phyloP scores from a whole-genome alignment of 2,888 invertebrate species.

The Sphecodes monilicornis region DNA sequence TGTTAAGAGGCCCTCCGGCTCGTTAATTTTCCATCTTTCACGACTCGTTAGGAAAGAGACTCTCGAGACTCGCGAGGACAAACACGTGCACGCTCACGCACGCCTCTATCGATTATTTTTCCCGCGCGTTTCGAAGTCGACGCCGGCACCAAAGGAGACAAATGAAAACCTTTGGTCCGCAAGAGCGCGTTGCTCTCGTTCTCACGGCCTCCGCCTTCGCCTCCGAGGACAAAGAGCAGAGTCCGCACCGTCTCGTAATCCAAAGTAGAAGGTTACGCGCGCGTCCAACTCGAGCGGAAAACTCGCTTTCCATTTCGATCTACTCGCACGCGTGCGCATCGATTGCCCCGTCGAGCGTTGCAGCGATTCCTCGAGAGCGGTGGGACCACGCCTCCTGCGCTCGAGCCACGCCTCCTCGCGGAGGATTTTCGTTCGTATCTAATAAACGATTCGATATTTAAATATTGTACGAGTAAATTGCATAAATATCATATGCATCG shows the following conservation, averaged over 20 bases:
- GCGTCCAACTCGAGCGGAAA: not conserved
- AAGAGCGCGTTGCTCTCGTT: slow-evolving; percentile 3
- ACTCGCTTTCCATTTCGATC: not conserved
- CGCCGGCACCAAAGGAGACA: not conserved
- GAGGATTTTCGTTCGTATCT: too few species aligned
- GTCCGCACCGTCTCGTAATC: slow-evolving; percentile 2
- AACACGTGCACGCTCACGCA: slow-evolving; percentile 6
- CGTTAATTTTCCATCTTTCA: slow-evolving; percentile 57
- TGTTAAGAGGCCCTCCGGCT: slow-evolving; percentile 43
- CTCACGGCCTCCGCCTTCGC: slow-evolving; percentile 7
- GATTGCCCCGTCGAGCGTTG: not conserved
- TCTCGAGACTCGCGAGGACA: slow-evolving; percentile 39
- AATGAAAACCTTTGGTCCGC: not conserved
- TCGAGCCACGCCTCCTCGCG: not conserved
- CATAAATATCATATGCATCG: too few species aligned
- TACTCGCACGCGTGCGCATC: not conserved
- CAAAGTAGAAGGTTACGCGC: slow-evolving; percentile 27
- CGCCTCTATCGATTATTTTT: slow-evolving; percentile 17
- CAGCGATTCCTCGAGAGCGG: not conserved
- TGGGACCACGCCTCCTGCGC: not conserved
- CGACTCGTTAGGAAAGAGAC: slow-evolving; percentile 45
- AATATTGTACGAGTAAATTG: too few species aligned
- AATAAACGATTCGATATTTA: too few species aligned
- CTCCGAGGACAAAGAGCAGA: slow-evolving; percentile 15
- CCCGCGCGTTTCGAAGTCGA: not conserved